Conservation (phyloP, 2,113 vertebrate species). For the Tupaia tana region DNA sequence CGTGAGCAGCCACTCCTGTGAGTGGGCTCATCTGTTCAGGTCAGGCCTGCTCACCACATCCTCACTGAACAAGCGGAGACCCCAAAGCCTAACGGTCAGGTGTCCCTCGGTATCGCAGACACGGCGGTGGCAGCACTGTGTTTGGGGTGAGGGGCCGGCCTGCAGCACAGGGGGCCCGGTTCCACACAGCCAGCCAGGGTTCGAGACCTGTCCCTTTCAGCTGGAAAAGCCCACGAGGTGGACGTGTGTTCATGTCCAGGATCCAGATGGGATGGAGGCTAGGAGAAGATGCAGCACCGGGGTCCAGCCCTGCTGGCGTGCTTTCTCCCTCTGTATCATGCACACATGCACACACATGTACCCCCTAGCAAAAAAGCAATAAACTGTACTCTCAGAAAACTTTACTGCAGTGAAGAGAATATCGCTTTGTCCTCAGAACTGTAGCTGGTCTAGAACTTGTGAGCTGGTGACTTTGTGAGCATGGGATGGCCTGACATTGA, state of each 20-base stretch:
- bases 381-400: conserved; percentile 22
- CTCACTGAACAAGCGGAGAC: conserved; percentile 36
- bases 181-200: no score
- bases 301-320: no score
- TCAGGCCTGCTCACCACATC: conserved; percentile 27
- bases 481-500: background rate
- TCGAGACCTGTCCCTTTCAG: no score
- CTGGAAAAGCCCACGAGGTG: no score
- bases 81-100: no score
- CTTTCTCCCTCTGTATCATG: no score
- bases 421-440: background rate
- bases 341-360: no score
- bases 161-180: no score
- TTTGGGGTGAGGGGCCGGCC: background rate
- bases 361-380: no score
- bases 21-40: background rate
- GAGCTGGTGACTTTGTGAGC: background rate
- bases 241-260: no score
- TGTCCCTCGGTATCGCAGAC: background rate
- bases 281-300: no score
- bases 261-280: no score
- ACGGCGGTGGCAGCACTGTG: background rate
- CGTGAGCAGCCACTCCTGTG: background rate
- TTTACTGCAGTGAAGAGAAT: background rate
- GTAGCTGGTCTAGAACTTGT: background rate